phyloP scores from a whole-genome alignment of 2,888 invertebrate genomes.

The Dione vanillae region DNA sequence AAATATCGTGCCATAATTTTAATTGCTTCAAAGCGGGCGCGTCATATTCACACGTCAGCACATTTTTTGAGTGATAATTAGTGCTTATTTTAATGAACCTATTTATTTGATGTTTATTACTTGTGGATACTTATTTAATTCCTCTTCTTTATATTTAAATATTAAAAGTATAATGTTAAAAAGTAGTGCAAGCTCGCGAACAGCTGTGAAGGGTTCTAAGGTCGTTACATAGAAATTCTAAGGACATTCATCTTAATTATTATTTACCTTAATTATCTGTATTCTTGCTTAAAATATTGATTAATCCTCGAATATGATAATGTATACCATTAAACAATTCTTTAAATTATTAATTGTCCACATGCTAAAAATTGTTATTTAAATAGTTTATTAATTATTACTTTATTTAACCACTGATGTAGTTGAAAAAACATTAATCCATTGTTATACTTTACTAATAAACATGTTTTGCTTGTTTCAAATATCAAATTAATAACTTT shows the following conservation, averaged over 20 bases:
- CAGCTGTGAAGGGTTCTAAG: conserved; percentile 11
- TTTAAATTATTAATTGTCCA: neutral
- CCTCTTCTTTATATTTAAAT: neutral
- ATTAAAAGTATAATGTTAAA: neutral
- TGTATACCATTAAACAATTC: neutral
- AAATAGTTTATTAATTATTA: neutral
- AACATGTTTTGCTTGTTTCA: neutral
- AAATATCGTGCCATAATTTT: neutral
- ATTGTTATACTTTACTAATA: neutral
- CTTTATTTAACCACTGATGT: neutral
- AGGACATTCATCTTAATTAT: neutral
- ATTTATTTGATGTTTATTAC: neutral
- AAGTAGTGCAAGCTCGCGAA: conserved; percentile 1
- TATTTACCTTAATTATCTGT: neutral
- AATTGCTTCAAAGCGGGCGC: conserved; percentile 2
- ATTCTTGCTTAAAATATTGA: neutral
- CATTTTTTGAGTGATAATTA: neutral
- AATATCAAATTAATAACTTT: conserved; percentile 2
- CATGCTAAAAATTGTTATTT: neutral
- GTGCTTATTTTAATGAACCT: neutral
- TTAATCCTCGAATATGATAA: neutral
- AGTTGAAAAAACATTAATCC: neutral
- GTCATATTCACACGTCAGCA: conserved; percentile 25
- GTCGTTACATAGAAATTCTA: conserved; percentile 8
- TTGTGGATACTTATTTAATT: neutral